Evolutionary conservation across 2,888 invertebrate genomes (phyloP), one percentile per base, ranked within the genome.

Genomic region (Cephus spinipes): DNA sequence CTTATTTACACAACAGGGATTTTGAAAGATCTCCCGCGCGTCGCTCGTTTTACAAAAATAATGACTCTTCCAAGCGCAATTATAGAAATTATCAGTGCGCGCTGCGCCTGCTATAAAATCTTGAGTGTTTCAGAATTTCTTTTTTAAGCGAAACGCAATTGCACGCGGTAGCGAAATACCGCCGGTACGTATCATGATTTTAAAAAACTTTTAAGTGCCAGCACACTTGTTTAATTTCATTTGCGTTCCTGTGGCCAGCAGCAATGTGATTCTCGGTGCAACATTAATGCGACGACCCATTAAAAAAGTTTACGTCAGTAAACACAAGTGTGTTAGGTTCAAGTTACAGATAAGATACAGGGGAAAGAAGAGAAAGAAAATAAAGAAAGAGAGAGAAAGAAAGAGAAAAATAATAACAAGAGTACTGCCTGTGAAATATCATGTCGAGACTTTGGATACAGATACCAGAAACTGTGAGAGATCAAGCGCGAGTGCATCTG

Each of bases 1-100:
- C 55, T 69, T 81, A 79, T 81, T 73, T 75, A 79, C 75, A 79
- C 76, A 78, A 87, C 89, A 85, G 91, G 84, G 90, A 84, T 90
- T 68, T 32, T 68, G 15, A 40, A 76, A 36, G 40, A 55, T 76
- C 36, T 55, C 6, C 23, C 9, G 55, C 23, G 55, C 23, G 9
- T 55, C 55, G 55, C 23, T 23, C 9, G 23, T 55, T 23, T 55
- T 55, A 23, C 23, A 55, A 55, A 55, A 55, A 55, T 55, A 55
- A 23, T 55, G 55, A 55, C 55, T 55, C 55, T 55, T 55, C 6
- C 23, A 55, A 23, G 23, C 55, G 55, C 55, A 55, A 23, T 23
- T 23, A 23, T 55, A 55, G 23, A 55, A 23, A 55, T 55, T 23
- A 55, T 55, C 55, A 55, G 23, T 55, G 55, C 9, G 55, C 55